phyloP scores from a whole-genome alignment of 2,113 vertebrate genomes.

The Zosterops pallidus region DNA sequence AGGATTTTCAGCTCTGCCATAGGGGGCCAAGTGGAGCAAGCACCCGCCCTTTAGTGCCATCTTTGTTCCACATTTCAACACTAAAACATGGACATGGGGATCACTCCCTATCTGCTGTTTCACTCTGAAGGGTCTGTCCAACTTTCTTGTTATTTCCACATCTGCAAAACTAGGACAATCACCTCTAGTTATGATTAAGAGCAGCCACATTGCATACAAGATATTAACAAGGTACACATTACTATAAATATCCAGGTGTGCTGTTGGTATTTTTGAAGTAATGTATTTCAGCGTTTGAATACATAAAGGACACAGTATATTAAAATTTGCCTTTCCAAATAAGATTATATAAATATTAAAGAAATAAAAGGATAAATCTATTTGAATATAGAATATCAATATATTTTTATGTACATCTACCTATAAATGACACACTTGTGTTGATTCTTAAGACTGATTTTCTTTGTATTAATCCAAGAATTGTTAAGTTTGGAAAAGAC shows the following conservation, averaged over 20 bases:
- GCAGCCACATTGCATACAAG: neutral
- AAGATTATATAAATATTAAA: neutral
- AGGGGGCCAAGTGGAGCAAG: neutral
- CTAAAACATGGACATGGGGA: neutral
- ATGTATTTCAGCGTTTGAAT: neutral
- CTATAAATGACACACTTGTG: neutral
- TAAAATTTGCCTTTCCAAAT: neutral
- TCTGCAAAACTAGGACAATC: neutral
- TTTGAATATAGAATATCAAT: neutral
- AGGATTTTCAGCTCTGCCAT: neutral
- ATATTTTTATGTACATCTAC: neutral
- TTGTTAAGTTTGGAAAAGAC: neutral
- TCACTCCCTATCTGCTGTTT: neutral
- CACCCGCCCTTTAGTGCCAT: rapidly evolving
- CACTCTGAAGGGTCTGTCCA: neutral
- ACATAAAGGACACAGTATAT: neutral
- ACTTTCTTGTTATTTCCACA: neutral
- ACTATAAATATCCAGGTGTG: neutral
- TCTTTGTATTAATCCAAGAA: neutral
- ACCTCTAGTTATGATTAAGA: neutral
- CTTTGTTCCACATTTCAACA: neutral
- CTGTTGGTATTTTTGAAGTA: neutral
- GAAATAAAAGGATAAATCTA: neutral
- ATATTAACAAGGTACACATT: neutral
- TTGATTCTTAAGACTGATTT: neutral